Conservation (phyloP, 35 echinoderm and acorn worm species). For the Strongylocentrotus purpuratus region DNA sequence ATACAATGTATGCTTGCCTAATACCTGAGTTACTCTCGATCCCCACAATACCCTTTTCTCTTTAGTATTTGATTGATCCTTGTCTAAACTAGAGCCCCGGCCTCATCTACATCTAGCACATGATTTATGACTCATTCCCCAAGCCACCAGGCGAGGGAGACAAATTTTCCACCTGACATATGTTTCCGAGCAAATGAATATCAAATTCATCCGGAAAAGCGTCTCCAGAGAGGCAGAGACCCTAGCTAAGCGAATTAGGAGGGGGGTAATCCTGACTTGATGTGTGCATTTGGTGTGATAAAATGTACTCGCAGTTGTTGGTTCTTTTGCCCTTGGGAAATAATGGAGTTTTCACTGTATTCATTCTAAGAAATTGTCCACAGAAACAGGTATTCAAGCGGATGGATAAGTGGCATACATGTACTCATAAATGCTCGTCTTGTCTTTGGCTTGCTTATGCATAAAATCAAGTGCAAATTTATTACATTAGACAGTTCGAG, state of each 20-base stretch:
- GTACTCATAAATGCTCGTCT: neutral
- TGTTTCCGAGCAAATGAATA: neutral
- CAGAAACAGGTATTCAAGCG: neutral
- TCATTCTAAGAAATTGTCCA: neutral
- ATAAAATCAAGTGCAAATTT: neutral
- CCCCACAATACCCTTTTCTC: neutral
- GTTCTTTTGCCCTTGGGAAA: neutral
- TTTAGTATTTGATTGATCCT: neutral
- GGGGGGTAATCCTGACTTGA: neutral
- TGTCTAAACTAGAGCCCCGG: neutral
- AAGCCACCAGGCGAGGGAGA: neutral
- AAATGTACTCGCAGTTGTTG: neutral
- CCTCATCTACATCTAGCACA: neutral
- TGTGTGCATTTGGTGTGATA: neutral
- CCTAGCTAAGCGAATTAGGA: neutral
- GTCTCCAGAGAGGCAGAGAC: neutral
- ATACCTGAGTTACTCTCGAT: neutral
- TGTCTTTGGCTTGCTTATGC: neutral
- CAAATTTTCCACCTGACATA: constrained; percentile 17
- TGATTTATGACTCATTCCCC: constrained; percentile 2
- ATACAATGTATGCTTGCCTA: no score
- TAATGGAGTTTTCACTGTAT: neutral
- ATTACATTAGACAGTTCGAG: no score
- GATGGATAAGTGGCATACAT: neutral
- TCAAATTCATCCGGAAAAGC: neutral